Evolutionary conservation across 2,797 vertebrate genomes (phyloP).

Genomic region (Picus viridis): DNA sequence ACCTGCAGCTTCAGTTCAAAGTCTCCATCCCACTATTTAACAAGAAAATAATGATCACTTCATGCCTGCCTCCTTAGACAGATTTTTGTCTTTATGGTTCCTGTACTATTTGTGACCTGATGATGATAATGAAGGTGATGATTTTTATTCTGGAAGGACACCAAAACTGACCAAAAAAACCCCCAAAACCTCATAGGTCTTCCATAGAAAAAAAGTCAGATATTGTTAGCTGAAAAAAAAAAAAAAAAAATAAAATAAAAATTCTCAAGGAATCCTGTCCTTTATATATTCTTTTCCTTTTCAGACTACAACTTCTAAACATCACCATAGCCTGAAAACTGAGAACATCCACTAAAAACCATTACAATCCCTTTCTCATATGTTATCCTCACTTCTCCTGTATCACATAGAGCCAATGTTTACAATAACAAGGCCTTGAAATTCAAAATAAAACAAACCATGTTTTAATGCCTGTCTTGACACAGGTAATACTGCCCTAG

Average conservation of each 20-base stretch:
- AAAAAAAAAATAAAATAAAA: no score
- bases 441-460: neutral
- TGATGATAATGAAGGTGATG: accelerated
- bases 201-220: neutral
- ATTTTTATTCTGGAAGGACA: neutral
- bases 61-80: neutral
- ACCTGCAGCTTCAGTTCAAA: neutral
- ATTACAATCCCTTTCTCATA: neutral
- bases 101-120: neutral
- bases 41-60: neutral
- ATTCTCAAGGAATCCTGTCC: neutral
- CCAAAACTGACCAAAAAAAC: neutral
- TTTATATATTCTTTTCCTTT: neutral
- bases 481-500: accelerated
- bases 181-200: neutral
- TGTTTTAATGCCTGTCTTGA: neutral
- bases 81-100: neutral
- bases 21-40: neutral
- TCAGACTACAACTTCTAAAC: neutral
- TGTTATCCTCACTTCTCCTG: neutral
- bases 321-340: neutral
- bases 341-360: neutral
- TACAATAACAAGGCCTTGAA: neutral
- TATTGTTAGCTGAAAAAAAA: neutral
- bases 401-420: accelerated